Evolutionary conservation across 2,888 invertebrate species (phyloP), one percentile per base, ranked within the genome.

Genomic region (Thymelicus acteon): DNA sequence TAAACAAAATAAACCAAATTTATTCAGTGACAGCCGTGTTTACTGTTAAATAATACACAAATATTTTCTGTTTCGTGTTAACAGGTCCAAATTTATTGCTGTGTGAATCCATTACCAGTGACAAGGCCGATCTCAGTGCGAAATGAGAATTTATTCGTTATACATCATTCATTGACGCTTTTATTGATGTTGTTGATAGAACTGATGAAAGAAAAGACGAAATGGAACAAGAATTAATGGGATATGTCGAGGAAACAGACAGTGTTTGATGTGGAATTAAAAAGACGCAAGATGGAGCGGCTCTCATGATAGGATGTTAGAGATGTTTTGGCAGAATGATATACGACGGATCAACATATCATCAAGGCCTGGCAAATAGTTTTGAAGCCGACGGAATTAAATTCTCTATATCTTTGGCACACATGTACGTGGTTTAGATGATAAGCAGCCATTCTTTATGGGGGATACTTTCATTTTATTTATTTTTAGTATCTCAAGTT

Each of bases 1-100:
- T 87, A 82, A 89, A 89, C 86, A 87, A 83, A 87, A 85, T 84
- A 84, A 78, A 81, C 77, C 76, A 87, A 88, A 90, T 91, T 91
- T 91, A 83, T 84, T 82, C 82, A 85, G 83, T 86, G 88, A 89
- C 89, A 88, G 81, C 80, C 79, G 72, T 86, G 87, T 91, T 89
- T 86, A 86, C 79, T 77, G 75, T 84, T 82, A 84, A 87, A 88
- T 90, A 89, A 88, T 86, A 85, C 82, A 85, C 84, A 91, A 91
- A 92, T 87, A 90, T 89, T 86, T 84, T 82, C 78, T 82, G 78
- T 79, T 81, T 75, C 75, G 80, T 86, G 88, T 87, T 88, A 88
- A 87, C 86, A 86, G 83, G 78, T 84, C 81, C 74, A 87, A 91
- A 91, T 90, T 89, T 90, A 91, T 87, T 80, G 82, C 84, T 78